These are phyloP conservation scores for Odontophorus gujanensis DNA, from an alignment of 2,113 vertebrate species.

Conservation along the genomic window DNA sequence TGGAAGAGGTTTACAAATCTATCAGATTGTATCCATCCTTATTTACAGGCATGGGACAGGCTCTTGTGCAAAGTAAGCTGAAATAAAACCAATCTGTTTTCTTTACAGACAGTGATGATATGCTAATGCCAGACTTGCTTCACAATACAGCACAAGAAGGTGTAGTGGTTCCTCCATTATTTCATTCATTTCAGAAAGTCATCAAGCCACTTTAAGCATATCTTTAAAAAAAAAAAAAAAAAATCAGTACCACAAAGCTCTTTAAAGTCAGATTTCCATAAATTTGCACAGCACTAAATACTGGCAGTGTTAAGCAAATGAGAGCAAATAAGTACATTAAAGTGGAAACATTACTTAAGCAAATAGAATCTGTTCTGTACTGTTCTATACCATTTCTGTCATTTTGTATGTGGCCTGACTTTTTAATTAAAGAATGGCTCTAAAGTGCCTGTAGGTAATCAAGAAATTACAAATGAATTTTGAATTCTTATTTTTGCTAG, in stretches of 20 bases:
- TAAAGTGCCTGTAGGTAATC: conserved; percentile 33
- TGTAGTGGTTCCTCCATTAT: background rate
- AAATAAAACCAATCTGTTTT: background rate
- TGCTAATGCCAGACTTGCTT: background rate
- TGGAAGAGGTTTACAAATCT: background rate
- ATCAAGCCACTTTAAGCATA: conserved; percentile 34
- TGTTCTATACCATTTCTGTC: background rate
- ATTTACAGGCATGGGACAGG: background rate
- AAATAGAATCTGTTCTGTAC: conserved; percentile 26
- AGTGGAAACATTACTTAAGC: conserved; percentile 56
- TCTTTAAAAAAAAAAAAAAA: conserved; percentile 22
- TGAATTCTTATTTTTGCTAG: conserved; percentile 60
- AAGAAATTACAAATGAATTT: conserved; percentile 56
- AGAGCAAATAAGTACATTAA: conserved; percentile 68
- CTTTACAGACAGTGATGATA: background rate
- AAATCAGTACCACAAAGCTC: conserved; percentile 35
- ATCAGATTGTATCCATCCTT: background rate
- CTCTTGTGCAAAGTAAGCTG: background rate
- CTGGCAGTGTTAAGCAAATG: conserved; percentile 46
- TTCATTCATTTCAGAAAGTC: conserved; percentile 43
- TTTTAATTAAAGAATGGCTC: conserved; percentile 44
- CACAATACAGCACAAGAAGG: conserved; percentile 13
- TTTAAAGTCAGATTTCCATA: conserved; percentile 69
- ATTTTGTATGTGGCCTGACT: background rate
- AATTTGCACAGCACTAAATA: conserved; percentile 55